Conservation (phyloP, 2,797 vertebrate species). For the Rhincodon typus region DNA sequence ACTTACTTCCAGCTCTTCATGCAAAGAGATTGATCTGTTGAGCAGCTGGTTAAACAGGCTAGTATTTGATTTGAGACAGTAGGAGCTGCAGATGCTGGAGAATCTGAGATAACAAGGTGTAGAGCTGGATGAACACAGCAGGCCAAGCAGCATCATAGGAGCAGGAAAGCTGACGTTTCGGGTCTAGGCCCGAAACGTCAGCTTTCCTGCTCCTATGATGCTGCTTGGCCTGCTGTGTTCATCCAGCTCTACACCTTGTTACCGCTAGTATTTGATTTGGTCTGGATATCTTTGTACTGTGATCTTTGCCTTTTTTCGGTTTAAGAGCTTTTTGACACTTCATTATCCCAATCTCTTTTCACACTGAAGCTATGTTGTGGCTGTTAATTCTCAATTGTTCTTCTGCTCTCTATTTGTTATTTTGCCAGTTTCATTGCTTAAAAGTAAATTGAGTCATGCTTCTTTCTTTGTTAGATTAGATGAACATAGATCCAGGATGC, state of each 20-base stretch:
- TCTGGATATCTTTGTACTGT: not conserved
- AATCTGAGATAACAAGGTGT: no score
- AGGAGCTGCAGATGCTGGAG: no score
- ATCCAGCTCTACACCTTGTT: no score
- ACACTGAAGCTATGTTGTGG: not conserved
- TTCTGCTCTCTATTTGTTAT: not conserved
- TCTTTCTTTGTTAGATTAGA: not conserved
- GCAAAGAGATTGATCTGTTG: not conserved
- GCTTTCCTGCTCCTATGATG: no score
- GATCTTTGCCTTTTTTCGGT: not conserved
- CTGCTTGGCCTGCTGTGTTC: no score
- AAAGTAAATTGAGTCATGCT: not conserved
- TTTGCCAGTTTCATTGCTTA: not conserved
- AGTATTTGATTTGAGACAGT: not conserved
- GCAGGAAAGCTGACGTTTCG: no score
- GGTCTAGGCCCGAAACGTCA: no score
- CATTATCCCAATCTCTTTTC: not conserved
- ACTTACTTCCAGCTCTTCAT: not conserved
- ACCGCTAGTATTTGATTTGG: no score
- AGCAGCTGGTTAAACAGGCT: not conserved
- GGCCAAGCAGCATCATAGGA: not conserved
- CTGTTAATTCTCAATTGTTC: not conserved
- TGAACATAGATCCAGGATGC: not conserved
- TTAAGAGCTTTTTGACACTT: not conserved
- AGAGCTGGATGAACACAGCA: no score